Percentiles rank a stretch among this genome's conserved stretches.
Conservation (phyloP, 2,797 vertebrate genomes). For the Rhinichthys osculus region DNA sequence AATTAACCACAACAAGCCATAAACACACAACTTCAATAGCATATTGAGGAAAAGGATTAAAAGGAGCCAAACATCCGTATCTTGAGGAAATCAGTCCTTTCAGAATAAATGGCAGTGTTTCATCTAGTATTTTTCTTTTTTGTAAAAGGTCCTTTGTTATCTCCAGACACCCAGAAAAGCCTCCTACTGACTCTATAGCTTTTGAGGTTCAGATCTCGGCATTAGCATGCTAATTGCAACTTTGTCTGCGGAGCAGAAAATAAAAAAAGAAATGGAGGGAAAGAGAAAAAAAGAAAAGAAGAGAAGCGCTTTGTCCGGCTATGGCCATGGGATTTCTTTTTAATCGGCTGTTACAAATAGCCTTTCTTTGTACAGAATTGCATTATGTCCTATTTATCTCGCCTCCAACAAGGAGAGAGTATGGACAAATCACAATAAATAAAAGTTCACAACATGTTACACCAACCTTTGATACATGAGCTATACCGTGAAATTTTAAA, state of each 20-base stretch:
- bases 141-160: constrained; percentile 78
- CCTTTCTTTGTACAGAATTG: constrained; percentile 65
- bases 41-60: constrained; percentile 59
- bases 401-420: constrained; percentile 27
- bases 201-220: constrained; percentile 68
- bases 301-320: constrained; percentile 62
- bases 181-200: constrained; percentile 71
- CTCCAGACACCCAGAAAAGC: constrained; percentile 71
- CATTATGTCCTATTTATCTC: constrained; percentile 59
- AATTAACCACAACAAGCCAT: constrained; percentile 74
- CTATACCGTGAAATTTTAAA: background rate
- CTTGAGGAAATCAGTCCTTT: constrained; percentile 69
- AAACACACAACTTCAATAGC: constrained; percentile 69
- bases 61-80: constrained; percentile 65
- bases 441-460: constrained; percentile 54
- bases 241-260: constrained; percentile 65
- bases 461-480: background rate
- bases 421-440: constrained; percentile 55
- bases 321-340: constrained; percentile 55
- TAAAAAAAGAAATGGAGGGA: background rate
- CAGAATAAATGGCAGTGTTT: constrained; percentile 67
- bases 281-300: constrained; percentile 43
- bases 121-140: constrained; percentile 55
- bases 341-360: constrained; percentile 53
- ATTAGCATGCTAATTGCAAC: constrained; percentile 76